These are phyloP conservation scores for Heliconius himera DNA, from an alignment of 1,140 invertebrate species.

Conservation along the genomic window DNA sequence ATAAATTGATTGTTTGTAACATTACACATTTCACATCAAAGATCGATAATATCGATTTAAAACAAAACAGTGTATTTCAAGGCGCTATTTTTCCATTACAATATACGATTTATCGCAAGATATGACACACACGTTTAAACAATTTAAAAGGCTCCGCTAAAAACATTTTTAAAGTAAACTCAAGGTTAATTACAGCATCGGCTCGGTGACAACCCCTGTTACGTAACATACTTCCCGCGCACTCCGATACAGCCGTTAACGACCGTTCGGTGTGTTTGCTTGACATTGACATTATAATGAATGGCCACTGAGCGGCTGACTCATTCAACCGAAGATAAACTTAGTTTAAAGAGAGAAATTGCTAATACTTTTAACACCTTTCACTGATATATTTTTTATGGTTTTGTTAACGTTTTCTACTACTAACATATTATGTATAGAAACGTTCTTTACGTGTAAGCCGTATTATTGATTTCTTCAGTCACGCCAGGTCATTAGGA, in stretches of 20 bases:
- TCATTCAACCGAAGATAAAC: slow-evolving; percentile 39
- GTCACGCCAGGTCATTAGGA: slow-evolving; percentile 19
- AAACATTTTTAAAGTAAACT: slow-evolving; percentile 26
- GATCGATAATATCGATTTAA: neutral
- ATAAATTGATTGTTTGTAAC: too few relatives aligned
- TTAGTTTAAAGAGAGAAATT: slow-evolving; percentile 39
- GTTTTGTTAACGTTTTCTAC: neutral
- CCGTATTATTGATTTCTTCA: slow-evolving; percentile 22
- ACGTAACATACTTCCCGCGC: slow-evolving; percentile 39
- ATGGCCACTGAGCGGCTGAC: slow-evolving; percentile 37
- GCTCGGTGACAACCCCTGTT: slow-evolving; percentile 39
- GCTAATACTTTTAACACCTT: slow-evolving; percentile 40
- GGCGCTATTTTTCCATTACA: neutral
- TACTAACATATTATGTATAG: neutral
- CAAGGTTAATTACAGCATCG: slow-evolving; percentile 43
- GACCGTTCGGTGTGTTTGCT: slow-evolving; percentile 41
- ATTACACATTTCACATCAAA: too few relatives aligned
- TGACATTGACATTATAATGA: slow-evolving; percentile 53
- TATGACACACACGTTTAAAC: neutral
- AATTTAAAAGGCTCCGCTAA: slow-evolving; percentile 6
- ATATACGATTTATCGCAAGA: neutral
- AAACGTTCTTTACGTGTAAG: neutral
- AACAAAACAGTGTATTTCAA: too few relatives aligned
- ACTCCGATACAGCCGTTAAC: slow-evolving; percentile 32
- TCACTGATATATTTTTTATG: slow-evolving; percentile 24